phyloP scores from a whole-genome alignment of 2,113 vertebrate species.

The Ia io region DNA sequence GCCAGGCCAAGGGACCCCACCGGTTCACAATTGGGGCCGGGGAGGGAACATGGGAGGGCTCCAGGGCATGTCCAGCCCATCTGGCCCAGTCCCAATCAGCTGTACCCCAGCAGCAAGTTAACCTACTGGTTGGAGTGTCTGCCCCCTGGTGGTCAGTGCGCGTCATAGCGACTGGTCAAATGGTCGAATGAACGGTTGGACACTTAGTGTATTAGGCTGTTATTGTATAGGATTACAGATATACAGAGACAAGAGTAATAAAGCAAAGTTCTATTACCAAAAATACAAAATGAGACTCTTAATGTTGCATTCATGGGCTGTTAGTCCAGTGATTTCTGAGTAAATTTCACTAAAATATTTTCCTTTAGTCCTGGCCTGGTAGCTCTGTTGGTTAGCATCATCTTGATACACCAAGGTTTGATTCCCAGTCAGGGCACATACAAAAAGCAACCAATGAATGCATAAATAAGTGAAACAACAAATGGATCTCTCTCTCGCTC shows the following conservation, averaged over 20 bases:
- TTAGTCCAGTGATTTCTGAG: background rate
- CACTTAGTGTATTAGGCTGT: too few relatives aligned
- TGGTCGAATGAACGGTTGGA: too few relatives aligned
- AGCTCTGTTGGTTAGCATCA: background rate
- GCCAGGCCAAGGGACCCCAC: too few relatives aligned
- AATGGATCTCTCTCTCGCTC: background rate
- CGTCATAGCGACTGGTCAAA: too few relatives aligned
- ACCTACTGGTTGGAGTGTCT: too few relatives aligned
- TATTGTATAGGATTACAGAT: background rate
- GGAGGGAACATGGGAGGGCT: too few relatives aligned
- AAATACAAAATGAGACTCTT: conserved; percentile 4
- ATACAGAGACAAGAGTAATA: background rate
- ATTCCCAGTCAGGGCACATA: background rate
- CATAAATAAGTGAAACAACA: background rate
- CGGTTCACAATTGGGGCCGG: too few relatives aligned
- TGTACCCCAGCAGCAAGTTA: too few relatives aligned
- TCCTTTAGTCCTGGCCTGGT: background rate
- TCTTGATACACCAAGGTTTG: background rate
- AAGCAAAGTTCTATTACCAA: background rate
- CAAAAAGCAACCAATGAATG: background rate
- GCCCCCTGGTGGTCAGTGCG: too few relatives aligned
- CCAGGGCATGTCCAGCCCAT: too few relatives aligned
- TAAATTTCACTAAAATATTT: conserved; percentile 26
- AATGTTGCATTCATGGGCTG: background rate
- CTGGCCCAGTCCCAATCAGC: too few relatives aligned